Conservation (phyloP, 2,113 vertebrate species). For the Mastomys coucha region DNA sequence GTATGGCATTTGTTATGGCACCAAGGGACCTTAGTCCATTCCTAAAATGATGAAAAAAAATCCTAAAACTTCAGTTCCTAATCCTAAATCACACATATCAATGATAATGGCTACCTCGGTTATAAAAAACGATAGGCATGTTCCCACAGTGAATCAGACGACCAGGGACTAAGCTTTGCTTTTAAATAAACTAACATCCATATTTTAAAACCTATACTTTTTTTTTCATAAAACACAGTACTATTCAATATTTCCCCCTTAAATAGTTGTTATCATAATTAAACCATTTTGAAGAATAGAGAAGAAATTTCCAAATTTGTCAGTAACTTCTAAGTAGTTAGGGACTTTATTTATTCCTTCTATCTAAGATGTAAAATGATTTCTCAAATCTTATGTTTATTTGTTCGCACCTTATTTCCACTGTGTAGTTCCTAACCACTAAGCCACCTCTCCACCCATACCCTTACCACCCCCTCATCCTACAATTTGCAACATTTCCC, state of each 20-base stretch:
- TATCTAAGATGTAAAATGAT: constrained; percentile 47
- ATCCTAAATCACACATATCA: constrained; percentile 27
- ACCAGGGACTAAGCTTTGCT: neutral
- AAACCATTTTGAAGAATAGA: neutral
- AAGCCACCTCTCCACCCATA: neutral
- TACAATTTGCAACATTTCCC: constrained; percentile 24
- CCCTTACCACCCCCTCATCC: neutral
- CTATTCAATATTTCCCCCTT: neutral
- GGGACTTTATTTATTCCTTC: constrained; percentile 6
- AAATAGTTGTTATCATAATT: neutral
- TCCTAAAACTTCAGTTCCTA: constrained; percentile 28
- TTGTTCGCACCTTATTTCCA: neutral
- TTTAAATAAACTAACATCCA: constrained; percentile 49
- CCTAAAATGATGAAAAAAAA: neutral
- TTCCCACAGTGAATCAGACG: constrained; percentile 19
- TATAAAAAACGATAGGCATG: neutral
- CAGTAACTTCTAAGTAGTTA: neutral
- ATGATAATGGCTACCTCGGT: neutral
- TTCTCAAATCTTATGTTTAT: constrained; percentile 49
- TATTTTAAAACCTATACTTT: neutral
- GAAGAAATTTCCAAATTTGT: constrained; percentile 23
- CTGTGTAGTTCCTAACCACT: neutral
- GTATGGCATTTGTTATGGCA: neutral
- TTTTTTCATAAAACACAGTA: neutral
- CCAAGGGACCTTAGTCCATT: neutral